Evolutionary conservation across 2,888 invertebrate genomes (phyloP), one percentile per base, ranked within the genome.

Genomic region (Caenorhabditis sp.): DNA sequence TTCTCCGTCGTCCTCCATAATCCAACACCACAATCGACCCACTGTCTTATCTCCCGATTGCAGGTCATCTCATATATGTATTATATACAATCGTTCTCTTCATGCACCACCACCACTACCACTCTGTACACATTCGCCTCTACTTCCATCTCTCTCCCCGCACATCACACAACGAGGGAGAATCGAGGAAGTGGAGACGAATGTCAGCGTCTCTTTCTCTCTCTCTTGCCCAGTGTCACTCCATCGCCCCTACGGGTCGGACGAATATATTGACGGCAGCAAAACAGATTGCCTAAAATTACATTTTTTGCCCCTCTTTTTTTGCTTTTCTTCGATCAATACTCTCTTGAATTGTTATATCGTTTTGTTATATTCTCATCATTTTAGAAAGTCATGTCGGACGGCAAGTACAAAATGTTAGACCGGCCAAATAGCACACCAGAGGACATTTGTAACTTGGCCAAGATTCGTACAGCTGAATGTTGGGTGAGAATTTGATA

Each of bases 361-460:
- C 31, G 2, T 8, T 22, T 7, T 19, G 1, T 66, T 1, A 19
- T 8, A 26, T 31, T 49, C 49, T 49, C 19, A n/a, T 35, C 2
- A 10, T 61, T 35, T 51, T 6, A 66, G 66, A 12, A 12, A 12
- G 41, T 4, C 41, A 69, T 56, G 56, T 56, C 69, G 56, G 49
- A 22, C 8, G 54, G 10, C 6, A 38, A 38, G 38, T 38, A 38
- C 12, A 38, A 38, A 38, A 38, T 38, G 38, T 12, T 38, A 5
- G 38, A 12, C 2, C 6, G 6, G 16, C n/a, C 35, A 12, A 8
- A 24, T 41, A 22, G 63, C 64, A 64, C 47, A 54, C 24, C 54
- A 51, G 1, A 54, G 12, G 38, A 38, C 38, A 38, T 38, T 12
- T 5, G 6, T 2, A 38, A 38, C 12, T 10, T 38, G 38, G 38